Evolutionary conservation across 2,113 vertebrate genomes (phyloP).

Genomic region (Orthonyx spaldingii): DNA sequence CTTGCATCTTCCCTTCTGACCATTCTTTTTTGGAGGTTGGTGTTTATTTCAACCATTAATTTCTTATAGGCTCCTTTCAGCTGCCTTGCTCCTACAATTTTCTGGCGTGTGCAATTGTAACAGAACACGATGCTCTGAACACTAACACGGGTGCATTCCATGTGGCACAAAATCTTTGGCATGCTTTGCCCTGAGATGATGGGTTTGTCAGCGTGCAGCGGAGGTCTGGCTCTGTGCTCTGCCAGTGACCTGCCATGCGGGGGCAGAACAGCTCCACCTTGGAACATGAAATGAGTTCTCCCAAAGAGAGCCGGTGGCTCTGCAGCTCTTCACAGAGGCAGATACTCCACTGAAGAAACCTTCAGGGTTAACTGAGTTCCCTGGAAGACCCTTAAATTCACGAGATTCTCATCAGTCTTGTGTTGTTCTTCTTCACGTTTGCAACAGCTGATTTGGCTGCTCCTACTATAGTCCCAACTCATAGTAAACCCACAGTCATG

Average conservation of each 20-base stretch:
- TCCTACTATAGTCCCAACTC: not conserved
- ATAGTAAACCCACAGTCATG: not conserved
- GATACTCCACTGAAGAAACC: not conserved
- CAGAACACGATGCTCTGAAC: not conserved
- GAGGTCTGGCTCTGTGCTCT: constrained; percentile 5
- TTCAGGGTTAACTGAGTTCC: not conserved
- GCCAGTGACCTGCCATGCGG: constrained; percentile 33
- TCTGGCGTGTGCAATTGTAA: not conserved
- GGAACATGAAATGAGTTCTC: not conserved
- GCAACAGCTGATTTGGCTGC: not conserved
- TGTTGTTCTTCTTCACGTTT: not conserved
- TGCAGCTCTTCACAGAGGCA: not conserved
- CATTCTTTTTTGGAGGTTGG: not conserved
- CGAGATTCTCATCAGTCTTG: not conserved
- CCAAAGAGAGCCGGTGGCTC: not conserved
- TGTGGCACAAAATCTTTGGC: not conserved
- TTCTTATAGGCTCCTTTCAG: not conserved
- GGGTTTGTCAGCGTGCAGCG: not conserved
- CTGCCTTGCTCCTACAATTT: not conserved
- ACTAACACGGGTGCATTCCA: not conserved
- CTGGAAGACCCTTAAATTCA: not conserved
- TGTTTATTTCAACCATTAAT: not conserved
- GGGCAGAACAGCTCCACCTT: constrained; percentile 55
- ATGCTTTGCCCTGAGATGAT: not conserved
- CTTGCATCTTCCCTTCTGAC: not conserved